Conservation (phyloP, 2,888 invertebrate species). For the Aleiodes leptofemur region DNA sequence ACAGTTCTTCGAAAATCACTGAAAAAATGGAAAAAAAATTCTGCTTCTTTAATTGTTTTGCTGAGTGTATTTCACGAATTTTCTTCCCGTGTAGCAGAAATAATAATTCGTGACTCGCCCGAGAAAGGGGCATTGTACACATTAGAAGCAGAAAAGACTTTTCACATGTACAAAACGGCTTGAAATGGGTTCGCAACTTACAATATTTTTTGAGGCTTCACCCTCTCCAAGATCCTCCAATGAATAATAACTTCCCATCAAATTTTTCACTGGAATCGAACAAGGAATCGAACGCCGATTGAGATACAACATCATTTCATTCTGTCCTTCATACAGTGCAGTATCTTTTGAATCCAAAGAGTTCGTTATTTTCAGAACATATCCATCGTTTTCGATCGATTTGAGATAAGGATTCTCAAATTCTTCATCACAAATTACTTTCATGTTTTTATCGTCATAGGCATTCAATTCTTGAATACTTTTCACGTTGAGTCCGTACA, state of each 20-base stretch:
- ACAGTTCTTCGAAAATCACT: too few relatives aligned
- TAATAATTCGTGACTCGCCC: too few relatives aligned
- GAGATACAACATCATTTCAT: conserved; percentile 83
- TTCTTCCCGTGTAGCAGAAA: too few relatives aligned
- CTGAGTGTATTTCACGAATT: too few relatives aligned
- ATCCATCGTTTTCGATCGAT: conserved; percentile 79
- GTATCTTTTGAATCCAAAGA: conserved; percentile 85
- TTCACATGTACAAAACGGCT: neutral
- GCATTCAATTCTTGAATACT: conserved; percentile 81
- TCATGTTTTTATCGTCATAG: conserved; percentile 89
- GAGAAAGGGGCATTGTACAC: neutral
- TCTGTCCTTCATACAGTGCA: conserved; percentile 84
- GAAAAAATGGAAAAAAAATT: too few relatives aligned
- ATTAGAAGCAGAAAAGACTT: neutral
- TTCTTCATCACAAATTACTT: conserved; percentile 79
- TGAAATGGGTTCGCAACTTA: conserved; percentile 19
- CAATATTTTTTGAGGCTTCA: conserved; percentile 15
- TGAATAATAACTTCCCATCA: conserved; percentile 81
- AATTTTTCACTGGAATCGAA: conserved; percentile 83
- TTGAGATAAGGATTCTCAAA: conserved; percentile 80
- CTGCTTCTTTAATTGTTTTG: too few relatives aligned
- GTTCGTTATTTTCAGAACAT: conserved; percentile 90
- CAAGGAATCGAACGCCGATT: conserved; percentile 81
- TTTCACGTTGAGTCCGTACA: conserved; percentile 81
- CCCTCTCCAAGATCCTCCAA: conserved; percentile 68